A percentile compares a stretch with the other conserved stretches of the same genome.
These are phyloP conservation scores for Amazona guildingii DNA, from an alignment of 2,113 vertebrate species.

Conservation along the genomic window DNA sequence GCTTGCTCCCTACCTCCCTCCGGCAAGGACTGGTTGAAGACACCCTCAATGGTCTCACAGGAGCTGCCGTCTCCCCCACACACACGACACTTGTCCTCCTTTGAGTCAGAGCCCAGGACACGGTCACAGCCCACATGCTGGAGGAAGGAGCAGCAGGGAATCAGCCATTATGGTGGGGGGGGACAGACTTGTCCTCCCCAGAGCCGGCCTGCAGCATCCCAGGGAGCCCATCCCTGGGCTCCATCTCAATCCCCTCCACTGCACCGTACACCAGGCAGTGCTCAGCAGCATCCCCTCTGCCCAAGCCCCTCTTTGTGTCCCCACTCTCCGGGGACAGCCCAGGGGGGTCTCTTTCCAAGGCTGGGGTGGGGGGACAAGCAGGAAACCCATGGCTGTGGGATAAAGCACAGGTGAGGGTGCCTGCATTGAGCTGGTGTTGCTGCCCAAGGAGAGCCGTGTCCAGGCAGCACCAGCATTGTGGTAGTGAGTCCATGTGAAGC, in stretches of 20 bases:
- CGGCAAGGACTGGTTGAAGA: conserved; percentile 87
- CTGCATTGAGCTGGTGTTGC: not conserved
- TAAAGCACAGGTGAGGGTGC: not conserved
- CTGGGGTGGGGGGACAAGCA: not conserved
- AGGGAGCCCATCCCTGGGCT: not conserved
- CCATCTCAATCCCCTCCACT: not conserved
- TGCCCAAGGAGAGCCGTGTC: not conserved
- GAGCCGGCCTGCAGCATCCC: not conserved
- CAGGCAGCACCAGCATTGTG: accelerated
- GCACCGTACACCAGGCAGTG: accelerated
- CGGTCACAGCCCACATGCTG: conserved; percentile 97
- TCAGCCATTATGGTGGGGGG: not conserved
- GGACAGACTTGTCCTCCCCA: not conserved
- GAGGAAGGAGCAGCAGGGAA: not conserved
- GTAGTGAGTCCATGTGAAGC: accelerated
- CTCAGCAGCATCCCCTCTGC: not conserved
- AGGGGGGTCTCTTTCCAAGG: too few relatives aligned
- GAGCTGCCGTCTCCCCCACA: conserved; percentile 92
- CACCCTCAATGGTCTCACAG: conserved; percentile 89
- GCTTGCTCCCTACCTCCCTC: conserved; percentile 83
- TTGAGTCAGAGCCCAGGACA: conserved; percentile 88
- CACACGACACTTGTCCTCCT: conserved; percentile 92
- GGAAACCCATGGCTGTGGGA: not conserved
- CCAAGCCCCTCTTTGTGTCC: not conserved
- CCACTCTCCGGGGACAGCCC: not conserved